Evolutionary conservation across 2,797 vertebrate genomes (phyloP), one percentile per base, ranked within the genome.

Genomic region (Helarctos malayanus): DNA sequence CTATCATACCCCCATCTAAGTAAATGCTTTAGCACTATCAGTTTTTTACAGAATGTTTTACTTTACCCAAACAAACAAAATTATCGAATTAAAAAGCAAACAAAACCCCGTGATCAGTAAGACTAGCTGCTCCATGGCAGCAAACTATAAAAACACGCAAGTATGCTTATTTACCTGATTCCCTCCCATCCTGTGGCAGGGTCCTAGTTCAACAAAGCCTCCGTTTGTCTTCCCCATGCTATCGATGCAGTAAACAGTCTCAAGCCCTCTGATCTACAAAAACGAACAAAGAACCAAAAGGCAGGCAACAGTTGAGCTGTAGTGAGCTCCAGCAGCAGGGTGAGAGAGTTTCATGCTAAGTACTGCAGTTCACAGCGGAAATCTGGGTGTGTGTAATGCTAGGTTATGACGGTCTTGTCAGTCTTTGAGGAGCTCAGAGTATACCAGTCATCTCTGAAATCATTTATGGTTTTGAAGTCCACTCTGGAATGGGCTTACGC

Each of bases 221-320:
- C 99, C 99, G 0, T 99, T 99, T 11, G 99, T 99, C 98, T 99
- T 99, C 12, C 99, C 99, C 99, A 99, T 99, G 98, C 99, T 99
- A 97, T 99, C 99, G 0, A 99, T 99, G 98, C 99, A 99, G 98
- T 99, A 99, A 88, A 98, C 98, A 0, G 99, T 99, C 94, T 99
- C 99, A 82, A 99, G 99, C 73, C 99, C 99, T 94, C 99, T 99
- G 63, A 99, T 99, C 99, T 99, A 98, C 73, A 98, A 41, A 92
- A 18, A 65, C 3, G 12, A 95, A 92, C 15, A 38, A 57, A 88
- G 47, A 90, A 23, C 23, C 76, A 76, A 79, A 79, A 75, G 27
- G 14, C 21, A 47, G n/a, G 38, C 41, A 65, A 61, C 11, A 3
- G 6, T 35, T 85, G 35, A 92, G 59, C 73, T 76, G 56, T n/a